Evolutionary conservation across 1,140 invertebrate species (phyloP), one percentile per base, ranked within the genome.

Genomic region (Bombus fervidus): DNA sequence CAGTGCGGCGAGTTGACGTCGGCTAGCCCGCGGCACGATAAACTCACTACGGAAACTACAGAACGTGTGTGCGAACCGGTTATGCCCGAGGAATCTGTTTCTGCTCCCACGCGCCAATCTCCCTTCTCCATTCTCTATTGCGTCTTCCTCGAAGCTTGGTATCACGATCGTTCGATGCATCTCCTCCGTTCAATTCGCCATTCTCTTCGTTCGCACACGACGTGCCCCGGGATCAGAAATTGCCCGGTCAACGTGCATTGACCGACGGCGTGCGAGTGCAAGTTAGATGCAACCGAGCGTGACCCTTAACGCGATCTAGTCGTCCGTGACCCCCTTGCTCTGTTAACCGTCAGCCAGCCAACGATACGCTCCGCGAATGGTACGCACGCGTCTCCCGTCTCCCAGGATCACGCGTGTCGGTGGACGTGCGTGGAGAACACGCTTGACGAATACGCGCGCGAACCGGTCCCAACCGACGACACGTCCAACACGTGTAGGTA

Each of bases 241-340:
- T 13, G 90, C 86, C 82, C 90, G 88, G 91, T 90, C 89, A 85
- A 91, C 89, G 92, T 91, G 91, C 90, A 92, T 93, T 93, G 92
- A 92, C 92, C 91, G 92, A 92, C 89, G 91, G 92, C 89, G 92
- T 91, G 91, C 90, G 92, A 92, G 93, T 83, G 85, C 87, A 88
- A 89, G 86, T 87, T 88, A 82, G 90, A 89, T 90, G 85, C 91
- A 92, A 79, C 91, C 83, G 90, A 93, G 93, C 93, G 91, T 94
- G 93, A 94, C 92, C 91, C 92, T 92, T 93, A 92, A 90, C 92
- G 89, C 91, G 90, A 90, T 71, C 90, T 91, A 93, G 92, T 93
- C 93, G 93, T 91, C 93, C 93, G 89, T 94, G 92, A 94, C 93
- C 92, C 93, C 92, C 90, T 91, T 85, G 66, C 68, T 22, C 79